phyloP scores from a whole-genome alignment of 2,888 invertebrate species.

The Corbicula japonica region DNA sequence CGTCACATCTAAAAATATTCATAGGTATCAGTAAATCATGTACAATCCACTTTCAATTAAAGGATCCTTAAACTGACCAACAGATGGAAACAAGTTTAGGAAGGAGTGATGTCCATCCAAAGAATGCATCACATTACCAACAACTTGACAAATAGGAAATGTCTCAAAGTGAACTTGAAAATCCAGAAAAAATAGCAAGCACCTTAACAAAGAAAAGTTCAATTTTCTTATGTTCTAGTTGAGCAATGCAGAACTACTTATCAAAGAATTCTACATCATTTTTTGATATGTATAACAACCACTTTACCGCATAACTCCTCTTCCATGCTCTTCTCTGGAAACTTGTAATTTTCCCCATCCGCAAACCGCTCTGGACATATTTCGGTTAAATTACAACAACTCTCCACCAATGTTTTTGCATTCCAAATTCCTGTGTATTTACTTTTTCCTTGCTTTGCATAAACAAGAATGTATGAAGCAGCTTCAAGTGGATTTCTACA shows the following conservation, averaged over 20 bases:
- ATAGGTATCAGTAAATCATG: too few relatives aligned
- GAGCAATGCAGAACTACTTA: not conserved
- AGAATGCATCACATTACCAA: too few relatives aligned
- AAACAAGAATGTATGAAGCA: slow-evolving; percentile 69
- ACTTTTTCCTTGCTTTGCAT: slow-evolving; percentile 80
- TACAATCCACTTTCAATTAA: too few relatives aligned
- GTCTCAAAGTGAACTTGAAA: too few relatives aligned
- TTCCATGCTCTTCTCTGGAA: slow-evolving; percentile 73
- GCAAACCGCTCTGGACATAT: slow-evolving; percentile 66
- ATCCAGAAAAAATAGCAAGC: too few relatives aligned
- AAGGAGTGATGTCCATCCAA: too few relatives aligned
- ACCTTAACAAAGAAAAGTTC: too few relatives aligned
- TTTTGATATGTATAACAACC: slow-evolving; percentile 62
- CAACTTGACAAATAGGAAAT: too few relatives aligned
- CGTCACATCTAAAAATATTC: too few relatives aligned
- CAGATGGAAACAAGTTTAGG: too few relatives aligned
- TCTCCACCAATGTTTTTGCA: slow-evolving; percentile 72
- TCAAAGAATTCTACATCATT: slow-evolving; percentile 14
- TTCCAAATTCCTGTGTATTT: slow-evolving; percentile 75
- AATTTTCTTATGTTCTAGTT: not conserved
- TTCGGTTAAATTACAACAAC: slow-evolving; percentile 76
- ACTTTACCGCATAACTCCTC: slow-evolving; percentile 74
- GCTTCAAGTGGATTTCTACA: slow-evolving; percentile 59
- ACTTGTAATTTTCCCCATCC: slow-evolving; percentile 65
- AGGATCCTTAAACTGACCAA: too few relatives aligned